Percentiles rank a stretch among this genome's conserved stretches.
Evolutionary conservation across 2,888 invertebrate species (phyloP).

Genomic region (Hirtodrosophila cameraria): DNA sequence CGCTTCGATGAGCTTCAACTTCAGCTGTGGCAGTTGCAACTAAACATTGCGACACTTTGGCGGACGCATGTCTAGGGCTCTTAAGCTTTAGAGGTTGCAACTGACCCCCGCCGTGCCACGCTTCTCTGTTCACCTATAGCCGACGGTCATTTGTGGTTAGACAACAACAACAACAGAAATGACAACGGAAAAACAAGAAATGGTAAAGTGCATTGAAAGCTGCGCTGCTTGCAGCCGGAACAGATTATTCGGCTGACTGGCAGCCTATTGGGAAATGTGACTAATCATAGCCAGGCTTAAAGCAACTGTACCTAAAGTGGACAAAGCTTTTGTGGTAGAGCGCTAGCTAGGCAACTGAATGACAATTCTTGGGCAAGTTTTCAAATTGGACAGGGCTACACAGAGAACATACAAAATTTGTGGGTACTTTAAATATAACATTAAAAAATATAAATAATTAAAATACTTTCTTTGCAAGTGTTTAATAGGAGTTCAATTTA

Average conservation of each 20-base stretch:
- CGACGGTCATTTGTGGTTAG: conserved; percentile 29
- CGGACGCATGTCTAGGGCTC: conserved; percentile 47
- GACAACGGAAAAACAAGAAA: conserved; percentile 28
- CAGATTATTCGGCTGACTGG: conserved; percentile 60
- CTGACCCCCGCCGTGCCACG: not conserved
- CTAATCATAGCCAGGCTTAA: conserved; percentile 6
- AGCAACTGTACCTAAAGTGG: not conserved
- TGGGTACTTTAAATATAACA: too few relatives aligned
- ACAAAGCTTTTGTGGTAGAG: conserved; percentile 21
- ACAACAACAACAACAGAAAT: conserved; percentile 13
- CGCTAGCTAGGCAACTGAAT: not conserved
- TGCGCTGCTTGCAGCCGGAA: conserved; percentile 52
- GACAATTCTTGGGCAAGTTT: conserved; percentile 25
- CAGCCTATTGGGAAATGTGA: conserved; percentile 45
- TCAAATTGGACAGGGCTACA: conserved; percentile 3
- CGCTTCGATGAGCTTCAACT: conserved; percentile 62
- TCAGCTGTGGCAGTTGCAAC: conserved; percentile 43
- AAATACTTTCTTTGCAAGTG: too few relatives aligned
- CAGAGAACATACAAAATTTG: not conserved
- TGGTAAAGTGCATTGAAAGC: conserved; percentile 54
- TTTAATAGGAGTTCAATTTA: too few relatives aligned
- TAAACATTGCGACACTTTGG: conserved; percentile 67
- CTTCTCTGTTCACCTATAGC: not conserved
- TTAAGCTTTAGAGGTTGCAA: conserved; percentile 33
- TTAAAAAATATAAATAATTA: not conserved